Conservation (phyloP, 1,140 invertebrate genomes). For the Capitella teleta region DNA sequence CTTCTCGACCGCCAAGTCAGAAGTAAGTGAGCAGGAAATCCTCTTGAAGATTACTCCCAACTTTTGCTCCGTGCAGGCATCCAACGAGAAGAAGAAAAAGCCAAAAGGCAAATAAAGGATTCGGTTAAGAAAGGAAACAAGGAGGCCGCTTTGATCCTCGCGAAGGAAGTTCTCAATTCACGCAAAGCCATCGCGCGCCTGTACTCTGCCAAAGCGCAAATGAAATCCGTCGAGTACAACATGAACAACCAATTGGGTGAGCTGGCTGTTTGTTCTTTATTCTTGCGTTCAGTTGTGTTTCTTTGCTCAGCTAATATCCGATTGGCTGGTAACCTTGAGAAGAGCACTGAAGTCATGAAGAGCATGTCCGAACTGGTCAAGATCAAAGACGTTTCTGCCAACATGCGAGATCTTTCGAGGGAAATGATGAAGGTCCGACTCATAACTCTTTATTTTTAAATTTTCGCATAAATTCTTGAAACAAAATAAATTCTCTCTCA, state of each 20-base stretch:
- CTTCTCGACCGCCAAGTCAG: too few relatives aligned
- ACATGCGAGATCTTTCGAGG: constrained; percentile 94
- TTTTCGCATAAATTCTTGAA: not conserved
- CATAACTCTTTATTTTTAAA: constrained; percentile 1
- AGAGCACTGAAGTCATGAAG: constrained; percentile 91
- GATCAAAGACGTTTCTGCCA: constrained; percentile 83
- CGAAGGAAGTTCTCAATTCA: constrained; percentile 87
- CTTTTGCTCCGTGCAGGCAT: constrained; percentile 54
- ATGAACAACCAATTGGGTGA: constrained; percentile 95
- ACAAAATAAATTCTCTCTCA: not conserved
- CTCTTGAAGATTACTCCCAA: too few relatives aligned
- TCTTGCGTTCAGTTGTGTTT: not conserved
- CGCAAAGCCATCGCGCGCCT: constrained; percentile 82
- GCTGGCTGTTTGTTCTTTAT: constrained; percentile 9
- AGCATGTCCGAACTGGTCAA: constrained; percentile 85
- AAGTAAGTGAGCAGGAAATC: too few relatives aligned
- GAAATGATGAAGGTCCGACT: constrained; percentile 87
- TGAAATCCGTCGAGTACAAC: constrained; percentile 91
- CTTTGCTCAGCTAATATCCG: constrained; percentile 61
- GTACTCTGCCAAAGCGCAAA: constrained; percentile 89
- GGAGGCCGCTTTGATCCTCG: constrained; percentile 85
- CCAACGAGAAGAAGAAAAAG: constrained; percentile 92
- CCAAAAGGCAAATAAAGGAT: constrained; percentile 85
- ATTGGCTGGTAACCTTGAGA: constrained; percentile 78
- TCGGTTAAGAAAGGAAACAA: constrained; percentile 91